phyloP scores from a whole-genome alignment of 2,888 invertebrate species.

The Orthosia incerta region DNA sequence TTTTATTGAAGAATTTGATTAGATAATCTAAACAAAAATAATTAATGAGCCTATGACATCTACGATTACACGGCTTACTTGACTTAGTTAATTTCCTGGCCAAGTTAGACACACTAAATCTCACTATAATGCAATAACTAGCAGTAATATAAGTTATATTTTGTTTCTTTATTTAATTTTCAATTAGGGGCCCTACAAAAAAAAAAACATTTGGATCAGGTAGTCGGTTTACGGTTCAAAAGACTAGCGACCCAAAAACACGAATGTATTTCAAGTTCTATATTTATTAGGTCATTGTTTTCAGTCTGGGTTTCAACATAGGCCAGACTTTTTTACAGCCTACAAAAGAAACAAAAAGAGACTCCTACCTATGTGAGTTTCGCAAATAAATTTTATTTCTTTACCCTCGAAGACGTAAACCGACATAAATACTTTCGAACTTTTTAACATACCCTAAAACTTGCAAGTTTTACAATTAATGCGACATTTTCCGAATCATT shows the following conservation, averaged over 20 bases:
- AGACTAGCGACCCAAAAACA: neutral
- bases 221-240: neutral
- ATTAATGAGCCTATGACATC: neutral
- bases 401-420: conserved; percentile 17
- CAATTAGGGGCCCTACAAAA: rapidly evolving
- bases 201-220: neutral
- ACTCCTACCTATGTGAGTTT: neutral
- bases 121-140: neutral
- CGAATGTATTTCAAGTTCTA: neutral
- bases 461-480: conserved; percentile 59
- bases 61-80: neutral
- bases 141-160: neutral
- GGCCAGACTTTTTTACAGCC: conserved; percentile 15
- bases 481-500: conserved; percentile 60
- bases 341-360: conserved; percentile 18
- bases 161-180: too few species aligned
- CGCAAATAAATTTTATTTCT: conserved; percentile 32
- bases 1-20: neutral
- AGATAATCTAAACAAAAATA: too few species aligned
- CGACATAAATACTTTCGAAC: conserved; percentile 32
- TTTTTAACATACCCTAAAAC: conserved; percentile 56
- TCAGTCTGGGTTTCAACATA: neutral
- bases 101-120: neutral
- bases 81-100: neutral
- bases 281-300: conserved; percentile 34